Evolutionary conservation across 2,113 vertebrate species (phyloP), one percentile per base, ranked within the genome.

Genomic region (Cololabis saira): DNA sequence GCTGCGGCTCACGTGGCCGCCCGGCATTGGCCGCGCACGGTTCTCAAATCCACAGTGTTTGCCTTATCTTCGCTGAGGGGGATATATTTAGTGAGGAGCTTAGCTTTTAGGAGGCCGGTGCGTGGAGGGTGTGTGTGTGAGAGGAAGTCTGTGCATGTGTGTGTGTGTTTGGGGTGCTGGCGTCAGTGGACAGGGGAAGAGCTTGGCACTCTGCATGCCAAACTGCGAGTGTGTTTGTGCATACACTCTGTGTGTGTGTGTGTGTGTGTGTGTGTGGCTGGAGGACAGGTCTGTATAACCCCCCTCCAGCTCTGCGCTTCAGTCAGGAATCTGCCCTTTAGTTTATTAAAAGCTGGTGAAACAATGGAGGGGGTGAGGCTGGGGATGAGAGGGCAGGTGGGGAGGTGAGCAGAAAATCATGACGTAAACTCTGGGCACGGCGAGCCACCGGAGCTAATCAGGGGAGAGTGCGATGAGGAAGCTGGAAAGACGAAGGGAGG

Each of bases 21-120:
- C 84, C 77, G 82, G 77, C 84, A 93, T 92, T 94, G 95, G 93
- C 86, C 84, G 85, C 42, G 78, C 74, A 43, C 77, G 40, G 88
- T 62, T 57, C 71, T 91, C 88, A 89, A 92, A 94, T 94, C 92
- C 86, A 61, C 82, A 44, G 87, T 85, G 91, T 93, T 89, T 83
- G 92, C 94, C 90, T 95, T 90, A 84, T 94, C 95, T 77, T 91
- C 74, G 83, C 89, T 67, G 62, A 80, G 58, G 67, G 83, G 69
- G 93, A 88, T 96, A 93, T 94, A 94, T 96, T 93, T 95, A 96
- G 95, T 85, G 81, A 82, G 89, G 82, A 83, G 92, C 90, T 92
- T 88, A 94, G 92, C 85, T 88, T 89, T 90, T 86, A 87, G 88
- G 80, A 82, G 87, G 71, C 57, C 74, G 70, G 90, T 72, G 76